A percentile compares a stretch with the other conserved stretches of the same genome.
Conservation (phyloP, 2,888 invertebrate genomes). For the Eledona agricola region DNA sequence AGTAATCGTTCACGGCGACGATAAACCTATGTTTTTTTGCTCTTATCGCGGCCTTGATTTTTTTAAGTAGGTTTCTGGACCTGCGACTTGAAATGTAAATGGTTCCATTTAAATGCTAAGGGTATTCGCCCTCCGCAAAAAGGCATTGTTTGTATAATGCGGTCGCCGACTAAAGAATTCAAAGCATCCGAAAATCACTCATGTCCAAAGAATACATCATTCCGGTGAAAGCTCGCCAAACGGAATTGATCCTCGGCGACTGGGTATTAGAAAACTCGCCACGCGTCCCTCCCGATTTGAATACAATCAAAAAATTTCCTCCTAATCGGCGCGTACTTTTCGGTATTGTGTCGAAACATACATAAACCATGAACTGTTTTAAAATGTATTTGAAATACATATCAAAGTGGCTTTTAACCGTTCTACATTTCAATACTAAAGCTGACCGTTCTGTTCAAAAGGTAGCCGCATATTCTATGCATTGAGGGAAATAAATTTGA, state of each 20-base stretch:
- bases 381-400: conserved; percentile 58
- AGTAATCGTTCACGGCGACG: conserved; percentile 22
- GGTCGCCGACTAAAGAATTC: conserved; percentile 50
- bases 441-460: conserved; percentile 44
- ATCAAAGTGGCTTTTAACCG: conserved; percentile 54
- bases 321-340: neutral
- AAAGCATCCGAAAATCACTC: conserved; percentile 48
- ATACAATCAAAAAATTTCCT: conserved; percentile 13
- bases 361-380: conserved; percentile 43
- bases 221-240: conserved; percentile 30
- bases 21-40: conserved; percentile 28
- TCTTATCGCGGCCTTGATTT: conserved; percentile 6
- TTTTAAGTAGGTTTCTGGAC: conserved; percentile 20
- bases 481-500: conserved; percentile 55
- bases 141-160: conserved; percentile 60
- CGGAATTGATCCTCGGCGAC: conserved; percentile 1
- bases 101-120: conserved; percentile 59
- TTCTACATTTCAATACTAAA: conserved; percentile 56
- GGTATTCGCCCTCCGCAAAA: conserved; percentile 48
- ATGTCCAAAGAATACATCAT: conserved; percentile 44
- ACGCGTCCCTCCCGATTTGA: conserved; percentile 6
- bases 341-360: conserved; percentile 12
- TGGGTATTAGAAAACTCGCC: no score
- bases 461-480: conserved; percentile 58
- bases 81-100: conserved; percentile 52